phyloP scores from a whole-genome alignment of 2,888 invertebrate genomes.

The Mimas tiliae region DNA sequence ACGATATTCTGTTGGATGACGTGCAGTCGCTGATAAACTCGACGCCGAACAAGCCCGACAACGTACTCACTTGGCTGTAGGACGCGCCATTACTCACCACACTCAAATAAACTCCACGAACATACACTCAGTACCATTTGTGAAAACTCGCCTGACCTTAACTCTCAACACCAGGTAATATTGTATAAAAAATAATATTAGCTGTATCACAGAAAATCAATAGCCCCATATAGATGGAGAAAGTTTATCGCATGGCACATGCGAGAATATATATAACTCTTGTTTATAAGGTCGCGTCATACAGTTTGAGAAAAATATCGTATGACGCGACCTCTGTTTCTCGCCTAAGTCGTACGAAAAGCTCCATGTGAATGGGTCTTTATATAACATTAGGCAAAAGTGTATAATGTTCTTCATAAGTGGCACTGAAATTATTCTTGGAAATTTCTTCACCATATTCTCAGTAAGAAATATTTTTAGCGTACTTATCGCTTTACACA shows the following conservation, averaged over 20 bases:
- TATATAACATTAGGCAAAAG: background rate
- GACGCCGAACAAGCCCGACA: constrained; percentile 93
- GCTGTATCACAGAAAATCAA: background rate
- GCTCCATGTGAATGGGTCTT: too few relatives aligned
- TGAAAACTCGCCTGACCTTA: constrained; percentile 3
- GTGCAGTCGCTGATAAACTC: constrained; percentile 96
- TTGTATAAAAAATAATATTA: background rate
- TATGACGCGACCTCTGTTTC: too few relatives aligned
- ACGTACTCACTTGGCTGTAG: constrained; percentile 94
- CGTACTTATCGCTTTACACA: constrained; percentile 49
- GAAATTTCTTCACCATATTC: constrained; percentile 25
- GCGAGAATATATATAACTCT: too few relatives aligned
- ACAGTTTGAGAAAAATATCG: too few relatives aligned
- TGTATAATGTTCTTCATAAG: constrained; percentile 10
- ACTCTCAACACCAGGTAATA: background rate
- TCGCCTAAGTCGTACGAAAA: too few relatives aligned
- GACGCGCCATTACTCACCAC: constrained; percentile 22
- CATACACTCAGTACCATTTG: constrained; percentile 14
- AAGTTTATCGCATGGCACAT: too few relatives aligned
- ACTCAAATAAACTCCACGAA: constrained; percentile 24
- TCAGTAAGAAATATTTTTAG: constrained; percentile 33
- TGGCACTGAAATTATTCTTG: constrained; percentile 21
- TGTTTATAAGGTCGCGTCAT: too few relatives aligned
- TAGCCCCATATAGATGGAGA: too few relatives aligned
- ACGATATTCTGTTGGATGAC: constrained; percentile 93